phyloP scores from a whole-genome alignment of 1,140 invertebrate species.

The Rhopalosiphum padi region DNA sequence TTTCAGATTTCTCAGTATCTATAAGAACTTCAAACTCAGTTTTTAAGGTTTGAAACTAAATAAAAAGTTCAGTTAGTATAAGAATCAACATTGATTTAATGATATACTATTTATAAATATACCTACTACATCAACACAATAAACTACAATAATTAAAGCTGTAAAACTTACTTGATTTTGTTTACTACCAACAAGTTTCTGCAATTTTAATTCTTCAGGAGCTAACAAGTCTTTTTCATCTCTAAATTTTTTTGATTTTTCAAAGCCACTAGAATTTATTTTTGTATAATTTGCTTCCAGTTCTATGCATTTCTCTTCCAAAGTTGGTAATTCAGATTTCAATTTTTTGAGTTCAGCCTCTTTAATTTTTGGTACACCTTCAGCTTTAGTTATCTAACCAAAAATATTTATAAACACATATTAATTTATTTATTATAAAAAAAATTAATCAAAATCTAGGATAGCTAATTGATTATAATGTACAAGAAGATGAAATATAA shows the following conservation, averaged over 20 bases:
- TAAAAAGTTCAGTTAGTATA: background rate
- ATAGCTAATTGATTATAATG: no score
- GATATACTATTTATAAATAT: background rate
- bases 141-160: background rate
- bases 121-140: background rate
- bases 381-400: conserved; percentile 36
- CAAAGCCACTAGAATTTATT: conserved; percentile 53
- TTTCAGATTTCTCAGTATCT: conserved; percentile 50
- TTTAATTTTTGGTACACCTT: conserved; percentile 42
- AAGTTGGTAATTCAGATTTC: background rate
- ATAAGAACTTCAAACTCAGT: conserved; percentile 48
- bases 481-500: no score
- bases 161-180: conserved; percentile 39
- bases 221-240: conserved; percentile 42
- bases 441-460: background rate
- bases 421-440: background rate
- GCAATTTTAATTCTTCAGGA: conserved; percentile 32
- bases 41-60: conserved; percentile 51
- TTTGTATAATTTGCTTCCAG: conserved; percentile 47
- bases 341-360: conserved; percentile 21
- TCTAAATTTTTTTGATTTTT: conserved; percentile 52
- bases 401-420: background rate
- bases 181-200: conserved; percentile 34
- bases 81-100: background rate
- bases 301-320: background rate